These are phyloP conservation scores for Dicaeum eximium DNA, from an alignment of 2,113 vertebrate genomes.

Conservation along the genomic window DNA sequence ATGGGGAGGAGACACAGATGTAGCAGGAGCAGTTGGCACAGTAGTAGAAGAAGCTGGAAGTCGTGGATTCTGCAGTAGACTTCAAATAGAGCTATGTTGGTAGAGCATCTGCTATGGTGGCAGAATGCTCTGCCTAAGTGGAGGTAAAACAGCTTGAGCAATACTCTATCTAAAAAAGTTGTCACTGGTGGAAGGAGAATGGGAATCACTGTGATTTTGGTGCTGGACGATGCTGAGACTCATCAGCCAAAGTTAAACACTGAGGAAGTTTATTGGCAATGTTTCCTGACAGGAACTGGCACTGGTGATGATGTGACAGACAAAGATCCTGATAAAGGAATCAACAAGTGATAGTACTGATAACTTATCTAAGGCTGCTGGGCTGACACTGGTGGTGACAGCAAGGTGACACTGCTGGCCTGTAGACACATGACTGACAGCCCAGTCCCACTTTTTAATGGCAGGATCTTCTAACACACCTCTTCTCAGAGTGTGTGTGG, in stretches of 20 bases:
- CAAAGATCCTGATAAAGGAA: not conserved
- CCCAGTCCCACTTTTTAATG: not conserved
- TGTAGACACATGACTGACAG: not conserved
- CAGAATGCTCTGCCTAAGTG: not conserved
- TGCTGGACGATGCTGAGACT: not conserved
- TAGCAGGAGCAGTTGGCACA: not conserved
- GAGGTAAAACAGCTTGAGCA: not conserved
- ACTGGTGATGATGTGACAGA: not conserved
- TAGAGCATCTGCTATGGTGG: not conserved
- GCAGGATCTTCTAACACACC: not conserved
- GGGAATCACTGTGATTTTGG: not conserved
- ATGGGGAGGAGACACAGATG: not conserved
- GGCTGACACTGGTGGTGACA: not conserved
- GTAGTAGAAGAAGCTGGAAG: not conserved
- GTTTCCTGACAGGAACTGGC: not conserved
- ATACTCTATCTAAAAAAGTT: not conserved
- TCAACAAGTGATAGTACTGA: not conserved
- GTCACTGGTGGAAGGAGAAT: not conserved
- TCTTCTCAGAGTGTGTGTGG: not conserved
- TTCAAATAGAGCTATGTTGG: not conserved
- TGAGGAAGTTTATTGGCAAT: not conserved
- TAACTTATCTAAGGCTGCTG: not conserved
- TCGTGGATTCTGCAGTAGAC: not conserved
- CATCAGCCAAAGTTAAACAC: not conserved
- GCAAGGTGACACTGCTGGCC: not conserved